Base-by-base conservation (phyloP, 2,888 invertebrate species). In the Spialia ferax region DNA sequence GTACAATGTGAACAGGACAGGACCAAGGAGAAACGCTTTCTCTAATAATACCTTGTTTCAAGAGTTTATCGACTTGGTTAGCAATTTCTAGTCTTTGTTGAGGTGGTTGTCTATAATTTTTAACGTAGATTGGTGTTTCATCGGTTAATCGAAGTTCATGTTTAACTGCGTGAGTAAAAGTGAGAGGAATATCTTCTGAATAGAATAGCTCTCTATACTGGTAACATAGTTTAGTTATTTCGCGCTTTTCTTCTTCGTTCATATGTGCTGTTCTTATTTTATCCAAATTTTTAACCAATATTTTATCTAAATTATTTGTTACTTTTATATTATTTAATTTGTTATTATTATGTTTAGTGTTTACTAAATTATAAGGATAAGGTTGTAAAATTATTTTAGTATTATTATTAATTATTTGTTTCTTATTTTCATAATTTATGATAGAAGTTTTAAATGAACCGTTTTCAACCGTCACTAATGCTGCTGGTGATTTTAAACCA, bases 21-120 rank as follows among this genome's bases (percentile, higher is more conserved):
- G 69, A 69, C 74, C 74, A 75, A 0, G 75, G 75, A 1, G 75
- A 77, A 2, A 62, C 60, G 29, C 73, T 73, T 35, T 73, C 70
- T 26, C 61, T 32, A 11, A 77, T 75, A 13, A 77, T 74, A 10
- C 68, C 69, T 48, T 77, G 70, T 38, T 73, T 68, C 50, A 75
- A 54, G n/a, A 77, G 54, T 13, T 73, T 67, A 8, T 75, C 45
- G 1, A 75, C 61, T 62, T 76, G 74, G 13, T 69, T 72, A n/a
- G 71, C 54, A 11, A 74, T 74, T 71, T 76, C 76, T 22, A 50
- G 10, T 7, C 57, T 60, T 68, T 76, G 74, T 65, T 62, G 10
- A 0, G 73, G 73, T 1, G 74, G 56, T 52, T 69, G 69, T 32
- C 75, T 71, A 66, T 75, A 72, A 29, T 56, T 65, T 45, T 62